Evolutionary conservation across 30 jellyfish, hydroid and myxozoan species (phyloP).

Genomic region (Chironex yamaguchii): DNA sequence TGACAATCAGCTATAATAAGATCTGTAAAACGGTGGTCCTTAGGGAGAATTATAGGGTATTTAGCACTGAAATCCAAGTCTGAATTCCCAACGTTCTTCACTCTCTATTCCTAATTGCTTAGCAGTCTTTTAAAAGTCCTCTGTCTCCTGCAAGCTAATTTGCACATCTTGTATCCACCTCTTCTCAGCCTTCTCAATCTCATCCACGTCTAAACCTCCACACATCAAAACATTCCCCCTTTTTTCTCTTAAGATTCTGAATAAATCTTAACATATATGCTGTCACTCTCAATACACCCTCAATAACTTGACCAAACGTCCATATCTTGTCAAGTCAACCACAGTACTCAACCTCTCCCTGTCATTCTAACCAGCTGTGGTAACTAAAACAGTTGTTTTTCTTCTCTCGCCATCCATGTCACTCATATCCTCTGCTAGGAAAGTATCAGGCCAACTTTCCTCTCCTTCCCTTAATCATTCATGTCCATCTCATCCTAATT

Average conservation of each 20-base stretch:
- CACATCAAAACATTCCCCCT: neutral
- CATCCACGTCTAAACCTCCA: conserved; percentile 35
- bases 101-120: conserved; percentile 45
- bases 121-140: neutral
- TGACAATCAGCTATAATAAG: conserved; percentile 51
- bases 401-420: neutral
- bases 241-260: conserved; percentile 33
- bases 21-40: conserved; percentile 47
- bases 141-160: neutral
- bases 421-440: neutral
- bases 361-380: neutral
- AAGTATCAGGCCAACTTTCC: conserved; percentile 12
- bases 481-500: conserved; percentile 48
- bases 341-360: conserved; percentile 28
- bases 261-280: conserved; percentile 58
- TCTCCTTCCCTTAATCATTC: conserved; percentile 5
- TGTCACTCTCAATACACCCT: conserved; percentile 42
- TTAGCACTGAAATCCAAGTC: conserved; percentile 48
- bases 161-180: conserved; percentile 37
- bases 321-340: neutral
- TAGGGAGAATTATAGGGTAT: conserved; percentile 45
- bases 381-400: neutral
- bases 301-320: conserved; percentile 28
- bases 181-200: conserved; percentile 45
- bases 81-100: conserved; percentile 37